Base-by-base conservation (phyloP, 2,113 vertebrate genomes). In the Megalops atlanticus region DNA sequence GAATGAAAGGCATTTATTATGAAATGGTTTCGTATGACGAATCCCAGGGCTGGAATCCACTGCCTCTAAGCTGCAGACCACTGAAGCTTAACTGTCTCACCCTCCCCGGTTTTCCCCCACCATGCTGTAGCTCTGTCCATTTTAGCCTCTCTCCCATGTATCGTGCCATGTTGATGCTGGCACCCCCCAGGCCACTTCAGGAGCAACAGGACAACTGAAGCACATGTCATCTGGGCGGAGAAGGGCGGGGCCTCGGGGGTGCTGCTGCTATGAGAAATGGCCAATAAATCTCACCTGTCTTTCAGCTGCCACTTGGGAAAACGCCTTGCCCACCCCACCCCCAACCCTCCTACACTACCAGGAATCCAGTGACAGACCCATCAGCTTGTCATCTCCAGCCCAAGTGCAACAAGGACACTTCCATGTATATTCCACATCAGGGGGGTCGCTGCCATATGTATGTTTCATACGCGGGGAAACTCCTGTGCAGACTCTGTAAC, bases 361-460 rank as follows among this genome's bases (percentile, higher is more conserved):
- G 10, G 2, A 27, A 8, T 3, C 58, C 58, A n/a, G 24, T 31
- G 27, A 8, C 47, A 33, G 2, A 58, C 36, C 74, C 47, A 52
- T 52, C 31, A 54, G 75, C 45, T 52, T 39, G 33, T 58, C 76
- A 77, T 18, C 47, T 36, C 47, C 38, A 77, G 54, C 54, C 10
- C 47, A 49, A 77, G 3, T 77, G 11, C 21, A n/a, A 45, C 16
- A n/a, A 14, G 45, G 33, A 10, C 35, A 45, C 18, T 64, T 64
- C 58, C 58, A 64, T 77, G 35, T 45, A 77, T 77, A 58, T 77
- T 76, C 54, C 47, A 58, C 54, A 35, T 35, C 1, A 21, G 38
- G 45, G 33, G 12, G 33, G 49, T 21, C 18, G 76, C 35, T 12
- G n/a, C 10, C 21, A 35, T 24, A 58, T 77, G 76, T 58, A 54